Base-by-base conservation (phyloP, 2,113 vertebrate species). In the Opisthocomus hoazin region DNA sequence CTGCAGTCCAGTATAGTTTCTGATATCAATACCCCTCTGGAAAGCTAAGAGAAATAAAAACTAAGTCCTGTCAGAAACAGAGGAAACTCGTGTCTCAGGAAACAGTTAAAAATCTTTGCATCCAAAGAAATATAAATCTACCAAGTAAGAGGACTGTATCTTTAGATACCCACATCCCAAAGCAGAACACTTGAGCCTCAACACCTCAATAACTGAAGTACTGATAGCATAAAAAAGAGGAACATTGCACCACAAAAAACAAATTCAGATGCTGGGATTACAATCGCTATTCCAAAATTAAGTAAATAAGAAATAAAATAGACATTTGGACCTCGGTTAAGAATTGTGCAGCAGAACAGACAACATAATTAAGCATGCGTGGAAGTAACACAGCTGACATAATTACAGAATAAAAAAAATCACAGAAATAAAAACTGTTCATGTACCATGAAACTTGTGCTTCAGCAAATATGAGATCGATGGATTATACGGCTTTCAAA, bases 381-480 rank as follows among this genome's bases (percentile, higher is more conserved):
- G 90, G 77, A 90, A 81, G 68, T 97, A 96, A 90, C 66, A 95
- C 21, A 94, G 73, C 51, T 95, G 93, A 96, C 91, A 94, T 95
- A 94, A 98, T 96, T 95, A 95, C 69, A 66, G 69, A 41, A 94
- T 39, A 21, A 77, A 94, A 95, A 93, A 85, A 83, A 84, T 65
- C 66, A 97, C 97, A 98, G 86, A 78, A 96, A 68, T 53, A 93
- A 81, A 96, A 90, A 57, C 24, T 32, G 37, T 97, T 96, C 84
- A 97, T 97, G 86, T 92, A 91, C 83, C 60, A 87, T 83, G 63
- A 97, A 98, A 98, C 34, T 89, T 87, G 90, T 95, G 92, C 81
- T 98, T 97, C 94, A 97, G 96, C 94, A 98, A 97, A 96, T 95
- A 95, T 73, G 97, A 97, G 97, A 98, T 97, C 87, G 64, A 97